A percentile compares a stretch with the other conserved stretches of the same genome.
Conservation (phyloP, 2,797 vertebrate species). For the Pangasius larnaudii region DNA sequence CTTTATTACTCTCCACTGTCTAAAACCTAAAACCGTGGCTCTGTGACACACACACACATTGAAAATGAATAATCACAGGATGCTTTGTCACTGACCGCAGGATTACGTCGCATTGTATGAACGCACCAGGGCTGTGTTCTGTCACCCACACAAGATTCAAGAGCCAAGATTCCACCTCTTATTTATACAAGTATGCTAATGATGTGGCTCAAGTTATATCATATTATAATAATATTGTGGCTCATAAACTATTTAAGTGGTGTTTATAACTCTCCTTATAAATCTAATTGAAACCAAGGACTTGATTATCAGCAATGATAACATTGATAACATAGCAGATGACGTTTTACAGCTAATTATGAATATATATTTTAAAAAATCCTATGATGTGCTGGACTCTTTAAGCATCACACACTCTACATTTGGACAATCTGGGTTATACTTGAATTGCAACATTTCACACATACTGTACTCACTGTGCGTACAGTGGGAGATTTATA, state of each 20-base stretch:
- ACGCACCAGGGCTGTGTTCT: background rate
- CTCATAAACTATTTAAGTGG: background rate
- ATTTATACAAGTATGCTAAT: background rate
- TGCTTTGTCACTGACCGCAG: background rate
- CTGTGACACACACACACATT: background rate
- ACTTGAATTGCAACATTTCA: background rate
- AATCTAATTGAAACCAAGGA: background rate
- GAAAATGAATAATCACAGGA: background rate
- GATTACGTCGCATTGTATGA: background rate
- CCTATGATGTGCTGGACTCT: background rate
- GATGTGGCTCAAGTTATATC: background rate
- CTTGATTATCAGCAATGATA: background rate
- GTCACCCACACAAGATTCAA: background rate
- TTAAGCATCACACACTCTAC: background rate
- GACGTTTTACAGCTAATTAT: background rate
- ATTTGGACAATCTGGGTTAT: background rate
- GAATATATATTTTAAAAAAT: background rate
- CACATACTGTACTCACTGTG: background rate
- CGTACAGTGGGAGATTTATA: background rate
- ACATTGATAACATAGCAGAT: background rate
- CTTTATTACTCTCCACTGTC: background rate
- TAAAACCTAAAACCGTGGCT: background rate
- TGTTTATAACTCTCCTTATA: background rate
- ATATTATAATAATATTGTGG: background rate
- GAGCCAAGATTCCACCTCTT: background rate